Evolutionary conservation across 2,113 vertebrate genomes (phyloP).

Genomic region (Chinchilla lanigera): DNA sequence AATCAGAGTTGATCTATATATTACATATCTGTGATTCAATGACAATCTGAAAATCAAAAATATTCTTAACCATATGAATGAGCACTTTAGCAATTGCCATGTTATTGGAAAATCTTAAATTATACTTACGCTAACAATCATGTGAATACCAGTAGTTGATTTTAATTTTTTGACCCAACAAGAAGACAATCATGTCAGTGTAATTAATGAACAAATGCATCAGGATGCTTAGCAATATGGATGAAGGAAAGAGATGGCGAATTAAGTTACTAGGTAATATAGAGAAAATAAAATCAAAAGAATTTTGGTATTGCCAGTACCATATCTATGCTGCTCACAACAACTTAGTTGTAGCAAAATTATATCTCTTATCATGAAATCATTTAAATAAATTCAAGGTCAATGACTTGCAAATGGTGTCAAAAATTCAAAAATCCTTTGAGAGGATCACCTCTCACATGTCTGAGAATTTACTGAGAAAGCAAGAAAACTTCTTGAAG

Average conservation of each 20-base stretch:
- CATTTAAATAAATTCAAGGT: neutral
- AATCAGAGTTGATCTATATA: slow-evolving; percentile 1
- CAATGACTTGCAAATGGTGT: neutral
- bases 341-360: neutral
- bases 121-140: neutral
- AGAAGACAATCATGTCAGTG: neutral
- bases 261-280: neutral
- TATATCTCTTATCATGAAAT: slow-evolving; percentile 4
- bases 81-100: neutral
- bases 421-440: neutral
- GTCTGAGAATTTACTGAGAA: neutral
- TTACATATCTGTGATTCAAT: neutral
- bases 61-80: neutral
- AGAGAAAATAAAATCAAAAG: neutral
- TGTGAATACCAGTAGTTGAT: neutral
- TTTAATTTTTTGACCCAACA: neutral
- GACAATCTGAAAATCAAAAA: neutral
- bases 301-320: neutral
- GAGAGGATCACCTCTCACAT: neutral
- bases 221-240: neutral
- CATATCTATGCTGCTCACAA: neutral
- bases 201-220: neutral
- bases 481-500: neutral
- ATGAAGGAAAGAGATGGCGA: neutral
- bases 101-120: neutral